Base-by-base conservation (phyloP, 2,888 invertebrate species). In the Hydrotaea diabolus region DNA sequence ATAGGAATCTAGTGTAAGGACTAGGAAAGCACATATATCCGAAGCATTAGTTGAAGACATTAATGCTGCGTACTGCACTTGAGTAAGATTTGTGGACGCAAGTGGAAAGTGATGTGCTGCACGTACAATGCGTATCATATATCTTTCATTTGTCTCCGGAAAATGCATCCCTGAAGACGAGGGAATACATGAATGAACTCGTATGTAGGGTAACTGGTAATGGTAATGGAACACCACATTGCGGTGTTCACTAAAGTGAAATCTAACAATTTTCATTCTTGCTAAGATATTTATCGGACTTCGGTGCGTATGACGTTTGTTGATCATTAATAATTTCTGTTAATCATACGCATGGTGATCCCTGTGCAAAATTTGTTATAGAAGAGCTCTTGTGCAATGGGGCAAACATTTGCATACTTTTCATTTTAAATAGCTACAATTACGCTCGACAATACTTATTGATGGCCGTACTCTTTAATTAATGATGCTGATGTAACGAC, bases 1-100 rank as follows among this genome's bases (percentile, higher is more conserved):
- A 79, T 79, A 31, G 36, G 21, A 74, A 13, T 7, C 72, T 81
- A 64, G 64, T 64, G 72, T 59, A 69, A 19, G 43, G 17, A 59
- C 21, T n/a, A n/a, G n/a, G n/a, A n/a, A n/a, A n/a, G n/a, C 62
- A 31, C 9, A 46, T 66, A 66, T 46, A 23, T 69, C 19, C 21
- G 15, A n/a, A n/a, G n/a, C n/a, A n/a, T n/a, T n/a, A n/a, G n/a
- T n/a, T n/a, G n/a, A n/a, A n/a, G 69, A 69, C 23, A 46, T 69
- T 46, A 69, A 69, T 43, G 15, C 31, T 43, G 15, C 31, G 7
- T 31, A 31, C 46, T 43, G 69, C 43, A 69, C 39, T 69, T 46
- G 69, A 43, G 69, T 46, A 43, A 43, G 69, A 69, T 69, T 69
- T 69, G 69, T 69, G 69, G 43, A 46, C 17, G 31, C 31, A 31